phyloP scores from a whole-genome alignment of 2,888 invertebrate species.

The Eulithis testata region DNA sequence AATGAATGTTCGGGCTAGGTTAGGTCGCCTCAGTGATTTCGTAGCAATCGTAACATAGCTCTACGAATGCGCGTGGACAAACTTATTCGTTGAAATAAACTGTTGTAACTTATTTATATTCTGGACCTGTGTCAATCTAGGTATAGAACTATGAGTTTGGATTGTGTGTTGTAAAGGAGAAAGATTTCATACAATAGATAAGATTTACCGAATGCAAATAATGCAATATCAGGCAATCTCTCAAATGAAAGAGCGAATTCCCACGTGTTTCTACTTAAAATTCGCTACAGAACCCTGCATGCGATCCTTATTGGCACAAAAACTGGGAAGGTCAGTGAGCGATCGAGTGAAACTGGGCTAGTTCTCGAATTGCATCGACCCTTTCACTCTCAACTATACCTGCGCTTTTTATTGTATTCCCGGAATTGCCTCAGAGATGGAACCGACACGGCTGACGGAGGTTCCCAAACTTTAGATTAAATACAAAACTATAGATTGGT shows the following conservation, averaged over 20 bases:
- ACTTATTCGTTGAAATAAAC: not conserved
- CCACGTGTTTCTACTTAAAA: slow-evolving; percentile 79
- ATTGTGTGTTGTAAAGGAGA: slow-evolving; percentile 9
- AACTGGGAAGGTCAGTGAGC: slow-evolving; percentile 72
- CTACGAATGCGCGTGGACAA: not conserved
- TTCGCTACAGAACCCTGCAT: slow-evolving; percentile 67
- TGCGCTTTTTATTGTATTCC: slow-evolving; percentile 80
- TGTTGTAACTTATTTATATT: not conserved
- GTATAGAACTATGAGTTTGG: not conserved
- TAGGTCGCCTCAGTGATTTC: not conserved
- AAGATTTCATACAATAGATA: slow-evolving; percentile 36
- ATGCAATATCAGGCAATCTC: slow-evolving; percentile 66
- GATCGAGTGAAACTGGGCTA: slow-evolving; percentile 72
- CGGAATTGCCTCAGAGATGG: slow-evolving; percentile 67
- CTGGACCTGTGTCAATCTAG: not conserved
- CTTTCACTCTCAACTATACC: slow-evolving; percentile 83
- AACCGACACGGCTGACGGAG: slow-evolving; percentile 45
- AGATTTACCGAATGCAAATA: slow-evolving; percentile 67
- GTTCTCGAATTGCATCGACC: slow-evolving; percentile 82
- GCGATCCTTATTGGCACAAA: slow-evolving; percentile 69
- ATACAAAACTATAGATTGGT: no score
- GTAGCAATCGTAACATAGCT: slow-evolving; percentile 5
- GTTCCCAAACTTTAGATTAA: slow-evolving; percentile 61
- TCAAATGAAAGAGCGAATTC: slow-evolving; percentile 63
- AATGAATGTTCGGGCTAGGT: not conserved